These are phyloP conservation scores for Rhinoraja longicauda DNA, from an alignment of 2,797 vertebrate genomes.

Conservation along the genomic window DNA sequence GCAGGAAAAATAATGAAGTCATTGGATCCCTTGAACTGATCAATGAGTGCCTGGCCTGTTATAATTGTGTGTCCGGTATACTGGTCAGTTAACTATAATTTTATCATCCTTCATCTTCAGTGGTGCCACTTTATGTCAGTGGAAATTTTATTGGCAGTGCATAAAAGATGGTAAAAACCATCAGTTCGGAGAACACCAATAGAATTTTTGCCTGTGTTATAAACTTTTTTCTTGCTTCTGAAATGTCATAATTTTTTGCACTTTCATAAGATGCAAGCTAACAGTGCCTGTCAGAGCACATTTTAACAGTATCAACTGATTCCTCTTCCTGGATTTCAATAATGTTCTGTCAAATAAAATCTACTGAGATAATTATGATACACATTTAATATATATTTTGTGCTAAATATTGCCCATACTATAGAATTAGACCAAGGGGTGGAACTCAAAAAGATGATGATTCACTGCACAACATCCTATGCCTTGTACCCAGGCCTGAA, in stretches of 20 bases:
- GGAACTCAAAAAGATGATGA: not conserved
- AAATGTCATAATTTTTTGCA: not conserved
- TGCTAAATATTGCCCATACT: not conserved
- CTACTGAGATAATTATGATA: not conserved
- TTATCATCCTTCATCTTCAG: constrained; percentile 9
- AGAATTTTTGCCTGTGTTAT: not conserved
- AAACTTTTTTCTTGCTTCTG: not conserved
- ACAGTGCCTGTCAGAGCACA: not conserved
- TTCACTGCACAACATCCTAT: not conserved
- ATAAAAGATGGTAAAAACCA: not conserved
- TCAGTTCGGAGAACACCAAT: not conserved
- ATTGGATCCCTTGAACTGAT: constrained; percentile 6
- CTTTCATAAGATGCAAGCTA: constrained; percentile 21
- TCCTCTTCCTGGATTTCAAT: not conserved
- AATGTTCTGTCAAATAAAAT: not conserved
- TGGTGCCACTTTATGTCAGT: constrained; percentile 12
- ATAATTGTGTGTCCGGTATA: constrained; percentile 17
- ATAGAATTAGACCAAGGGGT: not conserved
- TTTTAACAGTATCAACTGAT: not conserved
- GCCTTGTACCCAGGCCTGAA: too few species aligned
- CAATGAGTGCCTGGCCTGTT: not conserved
- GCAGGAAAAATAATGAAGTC: not conserved
- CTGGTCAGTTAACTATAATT: not conserved
- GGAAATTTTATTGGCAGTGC: not conserved
- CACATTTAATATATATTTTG: not conserved